phyloP scores from a whole-genome alignment of 2,113 vertebrate genomes.

The Nycticryphes semicollaris region DNA sequence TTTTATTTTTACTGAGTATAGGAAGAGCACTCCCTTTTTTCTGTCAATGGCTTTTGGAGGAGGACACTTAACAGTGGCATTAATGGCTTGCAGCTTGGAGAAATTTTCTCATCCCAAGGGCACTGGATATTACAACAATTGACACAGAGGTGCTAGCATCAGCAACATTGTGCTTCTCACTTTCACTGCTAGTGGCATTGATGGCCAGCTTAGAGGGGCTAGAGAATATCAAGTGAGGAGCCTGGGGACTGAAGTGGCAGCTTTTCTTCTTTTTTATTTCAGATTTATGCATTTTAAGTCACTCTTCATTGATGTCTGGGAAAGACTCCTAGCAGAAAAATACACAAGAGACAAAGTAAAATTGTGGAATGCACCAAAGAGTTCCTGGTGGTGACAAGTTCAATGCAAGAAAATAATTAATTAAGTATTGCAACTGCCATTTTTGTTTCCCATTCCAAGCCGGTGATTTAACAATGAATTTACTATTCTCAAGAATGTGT shows the following conservation, averaged over 20 bases:
- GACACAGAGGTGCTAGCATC: background rate
- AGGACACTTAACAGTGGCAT: background rate
- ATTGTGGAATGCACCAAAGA: background rate
- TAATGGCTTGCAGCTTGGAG: constrained; percentile 40
- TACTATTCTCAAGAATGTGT: background rate
- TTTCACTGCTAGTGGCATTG: constrained; percentile 42
- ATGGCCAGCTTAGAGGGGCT: background rate
- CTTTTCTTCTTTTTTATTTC: background rate
- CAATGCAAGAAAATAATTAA: background rate
- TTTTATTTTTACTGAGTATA: background rate
- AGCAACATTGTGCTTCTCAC: background rate
- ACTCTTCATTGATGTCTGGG: background rate
- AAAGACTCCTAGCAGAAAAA: background rate
- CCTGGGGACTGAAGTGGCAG: background rate
- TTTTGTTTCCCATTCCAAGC: background rate
- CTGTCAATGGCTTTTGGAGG: constrained; percentile 1
- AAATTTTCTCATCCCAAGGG: constrained; percentile 11
- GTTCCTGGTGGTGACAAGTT: background rate
- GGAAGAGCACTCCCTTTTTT: background rate
- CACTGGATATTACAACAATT: constrained; percentile 3
- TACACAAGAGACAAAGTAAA: background rate
- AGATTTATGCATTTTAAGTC: constrained; percentile 17
- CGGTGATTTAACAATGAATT: background rate
- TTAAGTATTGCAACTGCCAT: background rate
- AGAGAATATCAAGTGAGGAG: constrained; percentile 7